A percentile compares a stretch with the other conserved stretches of the same genome.
Evolutionary conservation across 1,140 invertebrate species (phyloP).

Genomic region (Drosophila persimilis): DNA sequence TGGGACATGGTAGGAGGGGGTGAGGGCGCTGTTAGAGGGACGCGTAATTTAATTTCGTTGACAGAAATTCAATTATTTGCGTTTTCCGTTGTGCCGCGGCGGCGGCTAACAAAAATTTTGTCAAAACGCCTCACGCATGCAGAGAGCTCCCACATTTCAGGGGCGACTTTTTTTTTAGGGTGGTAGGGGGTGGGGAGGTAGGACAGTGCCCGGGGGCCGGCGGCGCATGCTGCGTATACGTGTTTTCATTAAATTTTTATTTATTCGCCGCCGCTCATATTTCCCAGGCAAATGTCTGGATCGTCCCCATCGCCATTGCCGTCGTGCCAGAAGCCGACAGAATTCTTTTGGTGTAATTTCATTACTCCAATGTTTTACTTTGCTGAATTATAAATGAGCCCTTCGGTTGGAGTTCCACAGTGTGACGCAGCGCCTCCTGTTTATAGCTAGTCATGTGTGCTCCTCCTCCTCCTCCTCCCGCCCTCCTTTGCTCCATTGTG

Average conservation of each 20-base stretch:
- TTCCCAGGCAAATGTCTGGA: slow-evolving; percentile 34
- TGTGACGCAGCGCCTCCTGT: slow-evolving; percentile 46
- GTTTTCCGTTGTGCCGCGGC: slow-evolving; percentile 38
- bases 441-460: slow-evolving; percentile 73
- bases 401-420: slow-evolving; percentile 3
- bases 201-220: neutral
- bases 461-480: neutral
- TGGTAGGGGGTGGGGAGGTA: neutral
- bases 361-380: slow-evolving; percentile 81
- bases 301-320: neutral
- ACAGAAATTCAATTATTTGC: slow-evolving; percentile 76
- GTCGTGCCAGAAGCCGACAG: slow-evolving; percentile 30
- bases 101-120: slow-evolving; percentile 46
- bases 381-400: slow-evolving; percentile 76
- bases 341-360: slow-evolving; percentile 80
- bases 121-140: slow-evolving; percentile 61
- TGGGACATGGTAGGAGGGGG: neutral
- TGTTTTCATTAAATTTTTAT: slow-evolving; percentile 80
- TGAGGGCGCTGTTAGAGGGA: neutral
- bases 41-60: slow-evolving; percentile 68
- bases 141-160: slow-evolving; percentile 1
- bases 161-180: neutral
- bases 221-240: slow-evolving; percentile 66
- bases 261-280: slow-evolving; percentile 70
- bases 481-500: slow-evolving; percentile 4